Percentiles rank a stretch among this genome's conserved stretches.
Evolutionary conservation across 1,140 invertebrate genomes (phyloP).

Genomic region (Antheraea mylitta): DNA sequence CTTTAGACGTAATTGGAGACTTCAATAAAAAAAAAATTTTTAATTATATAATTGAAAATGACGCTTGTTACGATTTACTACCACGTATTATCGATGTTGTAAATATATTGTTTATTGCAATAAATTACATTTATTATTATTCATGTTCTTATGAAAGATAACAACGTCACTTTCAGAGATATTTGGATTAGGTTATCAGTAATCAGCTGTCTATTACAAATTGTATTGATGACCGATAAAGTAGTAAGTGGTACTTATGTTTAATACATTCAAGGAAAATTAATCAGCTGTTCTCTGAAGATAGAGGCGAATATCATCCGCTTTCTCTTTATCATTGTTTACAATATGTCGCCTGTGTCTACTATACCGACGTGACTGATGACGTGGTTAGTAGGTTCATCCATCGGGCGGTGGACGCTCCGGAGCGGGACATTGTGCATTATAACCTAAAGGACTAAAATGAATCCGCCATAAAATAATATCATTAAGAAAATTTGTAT

Average conservation of each 20-base stretch:
- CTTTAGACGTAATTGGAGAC: too few relatives aligned
- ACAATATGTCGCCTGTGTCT: neutral
- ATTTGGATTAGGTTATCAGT: conserved; percentile 10
- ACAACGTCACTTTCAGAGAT: conserved; percentile 4
- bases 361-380: too few relatives aligned
- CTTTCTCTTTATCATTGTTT: conserved; percentile 4
- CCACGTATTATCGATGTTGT: neutral
- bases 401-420: too few relatives aligned
- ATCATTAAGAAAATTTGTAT: too few relatives aligned
- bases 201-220: neutral
- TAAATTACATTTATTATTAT: neutral
- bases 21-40: too few relatives aligned
- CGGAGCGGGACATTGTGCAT: too few relatives aligned
- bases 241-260: neutral
- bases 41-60: too few relatives aligned
- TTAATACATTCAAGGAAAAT: conserved; percentile 4
- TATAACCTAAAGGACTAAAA: too few relatives aligned
- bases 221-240: conserved; percentile 21
- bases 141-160: neutral
- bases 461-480: too few relatives aligned
- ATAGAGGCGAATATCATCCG: neutral
- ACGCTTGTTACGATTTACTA: too few relatives aligned
- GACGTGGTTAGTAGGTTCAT: too few relatives aligned
- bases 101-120: neutral
- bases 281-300: conserved; percentile 2